Percentiles rank a stretch among this genome's conserved stretches.
Conservation (phyloP, 2,888 invertebrate genomes). For the Xestia rhomboidea region DNA sequence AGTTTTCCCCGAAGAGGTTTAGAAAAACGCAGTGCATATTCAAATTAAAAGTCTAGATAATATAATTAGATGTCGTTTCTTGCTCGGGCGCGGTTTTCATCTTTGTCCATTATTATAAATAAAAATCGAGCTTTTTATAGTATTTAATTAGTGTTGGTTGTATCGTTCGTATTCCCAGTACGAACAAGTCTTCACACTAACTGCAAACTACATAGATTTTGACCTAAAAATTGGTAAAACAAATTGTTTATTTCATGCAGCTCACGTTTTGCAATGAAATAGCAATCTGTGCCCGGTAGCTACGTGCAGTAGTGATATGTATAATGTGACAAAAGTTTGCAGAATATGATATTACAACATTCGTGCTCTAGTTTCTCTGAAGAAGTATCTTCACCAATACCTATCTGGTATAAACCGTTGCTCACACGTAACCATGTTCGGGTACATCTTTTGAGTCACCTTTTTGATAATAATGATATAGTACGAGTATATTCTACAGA, state of each 20-base stretch:
- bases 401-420: constrained; percentile 6
- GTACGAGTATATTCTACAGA: constrained; percentile 1
- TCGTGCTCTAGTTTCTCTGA: constrained; percentile 14
- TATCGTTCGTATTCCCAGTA: neutral
- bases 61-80: neutral
- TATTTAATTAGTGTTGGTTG: neutral
- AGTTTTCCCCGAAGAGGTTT: neutral
- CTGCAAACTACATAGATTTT: neutral
- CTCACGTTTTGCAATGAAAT: constrained; percentile 22
- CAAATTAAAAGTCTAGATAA: constrained; percentile 2
- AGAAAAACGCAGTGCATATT: neutral
- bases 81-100: neutral
- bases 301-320: neutral
- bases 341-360: neutral
- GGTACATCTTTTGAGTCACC: neutral
- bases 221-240: neutral
- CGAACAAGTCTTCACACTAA: neutral
- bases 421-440: neutral
- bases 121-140: too few relatives aligned
- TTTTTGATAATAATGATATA: constrained; percentile 6
- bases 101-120: neutral
- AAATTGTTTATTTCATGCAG: constrained; percentile 4
- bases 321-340: constrained; percentile 7
- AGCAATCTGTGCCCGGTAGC: neutral
- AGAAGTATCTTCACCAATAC: neutral